Base-by-base conservation (phyloP, 2,888 invertebrate species). In the Erannis defoliaria region DNA sequence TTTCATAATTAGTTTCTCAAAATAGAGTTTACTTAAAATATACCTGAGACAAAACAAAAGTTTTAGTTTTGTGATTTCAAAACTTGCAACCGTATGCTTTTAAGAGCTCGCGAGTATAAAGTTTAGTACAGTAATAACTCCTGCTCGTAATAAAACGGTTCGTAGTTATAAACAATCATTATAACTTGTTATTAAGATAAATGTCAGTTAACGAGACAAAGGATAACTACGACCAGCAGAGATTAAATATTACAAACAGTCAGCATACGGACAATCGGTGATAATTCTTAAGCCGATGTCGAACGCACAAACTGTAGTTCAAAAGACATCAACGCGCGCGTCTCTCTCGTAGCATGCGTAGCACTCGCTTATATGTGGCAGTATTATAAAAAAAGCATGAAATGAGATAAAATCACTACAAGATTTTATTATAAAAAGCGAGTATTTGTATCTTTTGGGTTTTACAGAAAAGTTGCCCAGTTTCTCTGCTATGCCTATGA, bases 271-370 rank as follows among this genome's bases (percentile, higher is more conserved):
- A 35, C 35, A n/a, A n/a, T n/a, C n/a, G n/a, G n/a, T n/a, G n/a
- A n/a, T n/a, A n/a, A 35, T 26, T 46, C 14, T 50, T 37, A 5
- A 45, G 31, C 16, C 16, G 26, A 35, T 29, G 45, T 40, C 51
- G 43, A 55, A 64, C 53, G 66, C 68, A 61, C 66, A 66, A 65
- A 53, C 48, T 31, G 35, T 64, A 55, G 62, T 76, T 72, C 72
- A 80, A 82, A 80, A 83, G 84, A 83, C 77, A 73, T 84, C 82
- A 85, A 84, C 83, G 83, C 79, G 80, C 74, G 61, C 73, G 57
- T 3, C 23, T 26, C 19, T 40, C 31, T 19, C 56, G 62, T 62
- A 62, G 61, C 55, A 51, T 14, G 26, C 55, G 61, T 62, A 62
- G 62, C 56, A 8, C n/a, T 33, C 12, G 23, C 18, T 31, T 38